Percentiles rank a stretch among this genome's conserved stretches.
Conservation (phyloP, 2,888 invertebrate species). For the Philereme vetulata region DNA sequence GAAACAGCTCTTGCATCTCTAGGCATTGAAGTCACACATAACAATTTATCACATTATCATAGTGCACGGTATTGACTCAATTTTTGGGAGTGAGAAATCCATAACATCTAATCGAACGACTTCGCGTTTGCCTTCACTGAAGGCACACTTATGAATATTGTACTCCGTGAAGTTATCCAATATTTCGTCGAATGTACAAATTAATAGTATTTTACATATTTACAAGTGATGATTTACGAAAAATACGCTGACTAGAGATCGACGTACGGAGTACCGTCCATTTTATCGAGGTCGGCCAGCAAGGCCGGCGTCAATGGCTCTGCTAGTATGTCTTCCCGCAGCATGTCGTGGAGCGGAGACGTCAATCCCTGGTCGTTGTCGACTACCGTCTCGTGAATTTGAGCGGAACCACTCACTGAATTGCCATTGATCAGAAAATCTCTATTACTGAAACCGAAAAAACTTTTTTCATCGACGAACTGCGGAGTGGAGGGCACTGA, state of each 20-base stretch:
- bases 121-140: constrained; percentile 74
- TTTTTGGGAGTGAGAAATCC: constrained; percentile 71
- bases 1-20: constrained; percentile 47
- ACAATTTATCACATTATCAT: constrained; percentile 59
- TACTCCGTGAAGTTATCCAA: constrained; percentile 71
- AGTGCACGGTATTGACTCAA: constrained; percentile 65
- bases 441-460: constrained; percentile 84
- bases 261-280: constrained; percentile 72
- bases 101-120: constrained; percentile 56
- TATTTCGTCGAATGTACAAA: constrained; percentile 69
- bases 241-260: constrained; percentile 72
- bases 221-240: constrained; percentile 52
- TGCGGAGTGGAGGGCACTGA: constrained; percentile 90
- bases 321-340: constrained; percentile 71
- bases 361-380: constrained; percentile 59
- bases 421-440: constrained; percentile 86
- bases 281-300: constrained; percentile 77
- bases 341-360: constrained; percentile 72
- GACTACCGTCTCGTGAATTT: constrained; percentile 58
- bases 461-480: constrained; percentile 75
- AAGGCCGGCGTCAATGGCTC: constrained; percentile 70
- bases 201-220: constrained; percentile 59
- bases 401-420: constrained; percentile 67
- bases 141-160: constrained; percentile 74
- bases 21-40: constrained; percentile 53